Evolutionary conservation across 37 sponge, comb jelly and placozoan genomes (phyloP), one percentile per base, ranked within the genome.

Genomic region (Hormiphora californensis): DNA sequence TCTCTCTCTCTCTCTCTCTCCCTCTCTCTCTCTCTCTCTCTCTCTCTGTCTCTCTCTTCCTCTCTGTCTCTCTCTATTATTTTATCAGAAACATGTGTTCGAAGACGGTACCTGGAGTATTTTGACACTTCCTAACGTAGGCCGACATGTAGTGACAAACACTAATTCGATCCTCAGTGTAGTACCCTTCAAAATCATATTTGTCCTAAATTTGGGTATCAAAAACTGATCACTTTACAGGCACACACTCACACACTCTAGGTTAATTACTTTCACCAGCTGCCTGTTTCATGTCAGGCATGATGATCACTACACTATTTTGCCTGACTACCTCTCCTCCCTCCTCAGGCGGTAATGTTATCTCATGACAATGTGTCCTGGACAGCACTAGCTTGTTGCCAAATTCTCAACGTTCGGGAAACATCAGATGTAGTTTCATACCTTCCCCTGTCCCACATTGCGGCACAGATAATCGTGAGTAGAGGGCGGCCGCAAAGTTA

Each of bases 331-430:
- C 4, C 54, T 11, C 30, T 17, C 33, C 23, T 53, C 23, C 86
- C 59, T 54, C 63, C 54, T 30, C 68, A 94, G 92, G 96, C 92
- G 23, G 96, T 93, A 25, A 96, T 96, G 96, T 78, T 92, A 31
- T 89, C 89, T 65, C 96, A 96, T 61, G 96, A 96, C 78, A 96
- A 96, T 86, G 35, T 92, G 85, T 92, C 92, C 0, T 95, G 95
- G 95, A 93, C 93, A 21, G 87, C 92, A n/a, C 63, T 63, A 0
- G 91, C 91, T 17, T 89, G 91, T 55, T 54, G 85, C 40, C 54
- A 51, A 0, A 63, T 90, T 55, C 92, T 89, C 40, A 61, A 86
- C 12, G 87, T 94, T 0, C 69, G 59, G 32, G 85, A 81, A 67
- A 73, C 81, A 1, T 73, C 81, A 2, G 81, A 73, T 19, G 81